These are phyloP conservation scores for Brachypteracias leptosomus DNA, from an alignment of 2,113 vertebrate genomes.

Conservation along the genomic window DNA sequence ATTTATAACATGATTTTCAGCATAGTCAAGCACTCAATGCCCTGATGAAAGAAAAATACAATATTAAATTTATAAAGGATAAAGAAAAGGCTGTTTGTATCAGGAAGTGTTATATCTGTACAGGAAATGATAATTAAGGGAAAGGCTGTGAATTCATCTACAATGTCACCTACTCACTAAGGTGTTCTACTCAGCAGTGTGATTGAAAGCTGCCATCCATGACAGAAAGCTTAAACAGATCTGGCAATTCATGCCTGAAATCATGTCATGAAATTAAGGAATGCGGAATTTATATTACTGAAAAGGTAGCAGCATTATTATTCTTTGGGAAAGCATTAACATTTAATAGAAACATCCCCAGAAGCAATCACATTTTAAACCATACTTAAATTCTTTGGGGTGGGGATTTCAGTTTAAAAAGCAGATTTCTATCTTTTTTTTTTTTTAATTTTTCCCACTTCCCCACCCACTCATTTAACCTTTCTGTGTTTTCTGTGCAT, in stretches of 20 bases:
- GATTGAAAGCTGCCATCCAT: not conserved
- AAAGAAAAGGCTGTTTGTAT: not conserved
- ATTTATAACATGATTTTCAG: not conserved
- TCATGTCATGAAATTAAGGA: not conserved
- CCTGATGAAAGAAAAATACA: not conserved
- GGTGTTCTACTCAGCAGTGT: not conserved
- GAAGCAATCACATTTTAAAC: not conserved
- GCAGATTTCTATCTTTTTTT: not conserved
- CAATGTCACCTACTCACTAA: not conserved
- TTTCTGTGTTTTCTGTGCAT: not conserved
- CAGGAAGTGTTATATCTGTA: not conserved
- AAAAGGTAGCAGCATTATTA: not conserved
- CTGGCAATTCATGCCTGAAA: not conserved
- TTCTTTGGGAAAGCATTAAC: not conserved
- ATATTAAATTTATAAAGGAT: not conserved
- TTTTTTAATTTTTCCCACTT: not conserved
- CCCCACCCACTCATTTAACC: fast-evolving
- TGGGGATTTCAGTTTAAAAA: not conserved
- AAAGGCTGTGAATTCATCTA: not conserved
- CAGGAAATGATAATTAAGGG: not conserved
- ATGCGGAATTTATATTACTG: not conserved
- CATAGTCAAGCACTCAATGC: not conserved
- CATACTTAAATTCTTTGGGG: not conserved
- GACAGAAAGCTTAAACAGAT: not conserved
- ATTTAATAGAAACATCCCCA: not conserved